Conservation (phyloP, 2,888 invertebrate genomes). For the Ellobium chinense region DNA sequence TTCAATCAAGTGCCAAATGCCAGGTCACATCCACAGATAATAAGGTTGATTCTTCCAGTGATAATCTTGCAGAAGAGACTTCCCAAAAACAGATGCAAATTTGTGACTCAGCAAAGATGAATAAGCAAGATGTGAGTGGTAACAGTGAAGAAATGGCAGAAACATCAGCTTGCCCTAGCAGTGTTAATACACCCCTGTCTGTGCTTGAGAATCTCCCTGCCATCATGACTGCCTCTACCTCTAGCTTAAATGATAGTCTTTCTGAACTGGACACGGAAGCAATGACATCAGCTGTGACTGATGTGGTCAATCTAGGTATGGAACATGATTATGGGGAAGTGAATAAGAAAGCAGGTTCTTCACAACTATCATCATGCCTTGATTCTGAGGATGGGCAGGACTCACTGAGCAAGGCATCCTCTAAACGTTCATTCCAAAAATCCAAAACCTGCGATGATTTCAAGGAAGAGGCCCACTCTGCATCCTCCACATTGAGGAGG, state of each 20-base stretch:
- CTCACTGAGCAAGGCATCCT: neutral
- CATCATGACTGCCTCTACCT: neutral
- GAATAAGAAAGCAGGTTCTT: too few relatives aligned
- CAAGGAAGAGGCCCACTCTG: neutral
- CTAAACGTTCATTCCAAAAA: slow-evolving; percentile 25
- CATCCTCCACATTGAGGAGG: neutral
- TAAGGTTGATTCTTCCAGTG: neutral
- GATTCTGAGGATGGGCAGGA: neutral
- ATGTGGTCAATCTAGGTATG: neutral
- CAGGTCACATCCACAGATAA: neutral
- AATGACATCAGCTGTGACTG: slow-evolving; percentile 30
- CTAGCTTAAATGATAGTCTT: slow-evolving; percentile 30
- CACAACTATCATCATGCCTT: too few relatives aligned
- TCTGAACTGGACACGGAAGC: slow-evolving; percentile 34
- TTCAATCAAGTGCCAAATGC: neutral
- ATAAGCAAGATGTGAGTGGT: neutral
- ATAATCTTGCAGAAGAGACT: too few relatives aligned
- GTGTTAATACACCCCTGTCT: neutral
- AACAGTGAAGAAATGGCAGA: too few relatives aligned
- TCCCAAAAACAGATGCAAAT: neutral
- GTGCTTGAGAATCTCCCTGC: neutral
- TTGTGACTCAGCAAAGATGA: neutral
- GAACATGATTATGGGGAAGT: too few relatives aligned
- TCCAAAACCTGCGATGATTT: slow-evolving; percentile 42
- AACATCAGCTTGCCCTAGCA: neutral